Conservation (phyloP, 2,888 invertebrate species). For the Synanthedon myopaeformis region DNA sequence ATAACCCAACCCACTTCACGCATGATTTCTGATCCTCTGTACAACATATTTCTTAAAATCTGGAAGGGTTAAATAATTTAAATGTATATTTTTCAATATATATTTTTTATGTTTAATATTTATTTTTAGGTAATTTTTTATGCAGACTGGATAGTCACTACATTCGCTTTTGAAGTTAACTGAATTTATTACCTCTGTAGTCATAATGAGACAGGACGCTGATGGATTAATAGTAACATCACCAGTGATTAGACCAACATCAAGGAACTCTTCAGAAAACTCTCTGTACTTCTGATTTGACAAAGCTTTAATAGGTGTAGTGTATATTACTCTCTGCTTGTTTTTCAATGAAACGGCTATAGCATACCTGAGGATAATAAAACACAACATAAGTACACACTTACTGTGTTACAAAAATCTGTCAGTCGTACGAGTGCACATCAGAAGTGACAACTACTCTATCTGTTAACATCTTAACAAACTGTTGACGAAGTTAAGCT, state of each 20-base stretch:
- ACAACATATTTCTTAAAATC: constrained; percentile 98
- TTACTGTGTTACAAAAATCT: background rate
- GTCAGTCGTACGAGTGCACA: too few species aligned
- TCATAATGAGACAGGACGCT: constrained; percentile 99
- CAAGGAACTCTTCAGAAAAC: constrained; percentile 95
- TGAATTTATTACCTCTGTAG: constrained; percentile 83
- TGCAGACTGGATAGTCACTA: too few species aligned
- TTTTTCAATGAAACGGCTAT: constrained; percentile 93
- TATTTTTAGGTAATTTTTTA: too few species aligned
- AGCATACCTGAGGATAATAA: constrained; percentile 76
- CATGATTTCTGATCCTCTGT: constrained; percentile 98
- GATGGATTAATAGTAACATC: constrained; percentile 99
- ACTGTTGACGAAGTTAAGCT: too few species aligned
- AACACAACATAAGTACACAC: background rate
- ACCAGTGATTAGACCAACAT: constrained; percentile 98
- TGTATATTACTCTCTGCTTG: constrained; percentile 98
- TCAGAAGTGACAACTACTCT: too few species aligned
- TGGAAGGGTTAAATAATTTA: constrained; percentile 23
- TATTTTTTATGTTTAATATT: background rate
- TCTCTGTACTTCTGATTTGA: constrained; percentile 99
- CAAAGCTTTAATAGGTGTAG: constrained; percentile 98
- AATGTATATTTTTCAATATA: background rate
- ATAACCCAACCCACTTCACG: constrained; percentile 99
- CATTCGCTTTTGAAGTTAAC: too few species aligned
- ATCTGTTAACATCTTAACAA: too few species aligned